Percentiles rank a stretch among this genome's conserved stretches.
phyloP scores from a whole-genome alignment of 2,797 vertebrate genomes.

The Gadopsis marmoratus region DNA sequence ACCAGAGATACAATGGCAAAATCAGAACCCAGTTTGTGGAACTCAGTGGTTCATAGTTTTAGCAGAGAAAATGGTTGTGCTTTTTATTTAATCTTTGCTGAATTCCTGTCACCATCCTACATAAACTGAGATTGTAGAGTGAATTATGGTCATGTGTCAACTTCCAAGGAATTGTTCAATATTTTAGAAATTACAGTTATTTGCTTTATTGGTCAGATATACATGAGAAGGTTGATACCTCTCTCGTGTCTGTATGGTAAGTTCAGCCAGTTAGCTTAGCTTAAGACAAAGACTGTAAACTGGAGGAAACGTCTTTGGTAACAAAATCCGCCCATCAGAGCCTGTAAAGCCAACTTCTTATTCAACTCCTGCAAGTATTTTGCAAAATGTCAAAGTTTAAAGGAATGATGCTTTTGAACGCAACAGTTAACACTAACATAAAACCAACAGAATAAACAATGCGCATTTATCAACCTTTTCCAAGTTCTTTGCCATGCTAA shows the following conservation, averaged over 20 bases:
- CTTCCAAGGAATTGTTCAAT: not conserved
- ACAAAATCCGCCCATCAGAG: not conserved
- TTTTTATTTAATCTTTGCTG: not conserved
- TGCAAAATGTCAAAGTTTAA: not conserved
- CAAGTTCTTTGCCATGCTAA: not conserved
- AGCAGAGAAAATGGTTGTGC: not conserved
- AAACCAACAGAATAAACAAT: not conserved
- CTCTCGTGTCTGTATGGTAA: not conserved
- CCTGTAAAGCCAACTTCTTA: not conserved
- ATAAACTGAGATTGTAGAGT: not conserved
- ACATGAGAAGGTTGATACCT: not conserved
- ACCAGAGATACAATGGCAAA: not conserved
- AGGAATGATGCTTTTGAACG: not conserved
- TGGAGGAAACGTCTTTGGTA: not conserved
- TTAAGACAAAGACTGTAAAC: not conserved
- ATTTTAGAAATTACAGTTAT: not conserved
- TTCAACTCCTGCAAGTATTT: not conserved
- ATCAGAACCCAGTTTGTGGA: not conserved
- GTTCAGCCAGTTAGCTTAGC: not conserved
- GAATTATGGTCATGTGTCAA: not conserved
- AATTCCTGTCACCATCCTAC: not conserved
- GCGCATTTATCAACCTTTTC: not conserved
- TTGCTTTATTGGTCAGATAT: not conserved
- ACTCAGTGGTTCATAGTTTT: constrained; percentile 1
- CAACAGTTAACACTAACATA: not conserved